These are phyloP conservation scores for Maylandia zebra DNA, from an alignment of 2,113 vertebrate species.

Conservation along the genomic window DNA sequence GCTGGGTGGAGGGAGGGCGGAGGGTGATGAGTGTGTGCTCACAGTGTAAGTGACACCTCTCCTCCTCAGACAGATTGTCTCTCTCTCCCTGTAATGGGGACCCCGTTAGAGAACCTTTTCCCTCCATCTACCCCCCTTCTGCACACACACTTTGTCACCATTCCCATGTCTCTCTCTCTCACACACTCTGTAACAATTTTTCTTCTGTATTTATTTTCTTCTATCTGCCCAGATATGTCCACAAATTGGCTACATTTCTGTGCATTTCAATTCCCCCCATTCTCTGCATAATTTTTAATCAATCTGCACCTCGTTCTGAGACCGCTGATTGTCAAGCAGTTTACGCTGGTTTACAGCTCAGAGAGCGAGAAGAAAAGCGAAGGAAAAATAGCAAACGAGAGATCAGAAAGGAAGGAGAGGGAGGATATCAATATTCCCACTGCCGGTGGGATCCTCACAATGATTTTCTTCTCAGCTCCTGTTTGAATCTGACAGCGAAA, in stretches of 20 bases:
- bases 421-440: conserved; percentile 52
- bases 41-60: conserved; percentile 72
- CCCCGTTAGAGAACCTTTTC: conserved; percentile 48
- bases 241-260: conserved; percentile 27
- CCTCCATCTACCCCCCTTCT: neutral
- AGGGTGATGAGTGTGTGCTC: conserved; percentile 71
- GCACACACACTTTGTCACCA: neutral
- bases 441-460: conserved; percentile 12
- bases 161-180: neutral
- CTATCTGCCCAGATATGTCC: conserved; percentile 1
- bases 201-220: conserved; percentile 28
- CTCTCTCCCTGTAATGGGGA: conserved; percentile 59
- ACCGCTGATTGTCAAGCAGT: conserved; percentile 35
- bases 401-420: conserved; percentile 11
- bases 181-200: neutral
- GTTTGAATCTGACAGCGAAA: conserved; percentile 14
- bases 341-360: conserved; percentile 1
- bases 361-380: neutral
- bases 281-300: conserved; percentile 51
- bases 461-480: conserved; percentile 4
- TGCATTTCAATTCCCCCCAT: conserved; percentile 36
- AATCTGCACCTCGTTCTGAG: conserved; percentile 29
- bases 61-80: conserved; percentile 73
- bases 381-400: neutral
- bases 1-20: conserved; percentile 14